Conservation (phyloP, 1,140 invertebrate genomes). For the Hestina assimilis region DNA sequence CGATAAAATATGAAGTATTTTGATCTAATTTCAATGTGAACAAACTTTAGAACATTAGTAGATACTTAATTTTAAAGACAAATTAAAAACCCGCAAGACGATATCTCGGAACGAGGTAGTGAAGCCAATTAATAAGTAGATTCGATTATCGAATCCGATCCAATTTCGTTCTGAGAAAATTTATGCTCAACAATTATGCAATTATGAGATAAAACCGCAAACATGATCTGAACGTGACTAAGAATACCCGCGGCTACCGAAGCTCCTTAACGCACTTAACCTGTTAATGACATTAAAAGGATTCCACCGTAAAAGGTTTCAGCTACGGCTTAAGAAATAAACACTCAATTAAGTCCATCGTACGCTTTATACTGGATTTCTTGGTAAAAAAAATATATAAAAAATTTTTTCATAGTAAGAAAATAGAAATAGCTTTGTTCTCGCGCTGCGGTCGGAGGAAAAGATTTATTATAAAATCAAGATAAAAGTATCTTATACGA, state of each 20-base stretch:
- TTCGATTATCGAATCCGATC: neutral
- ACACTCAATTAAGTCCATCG: constrained; percentile 8
- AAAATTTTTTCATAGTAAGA: neutral
- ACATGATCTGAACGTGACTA: constrained; percentile 21
- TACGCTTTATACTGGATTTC: neutral
- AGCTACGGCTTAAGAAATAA: constrained; percentile 28
- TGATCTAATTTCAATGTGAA: too few species aligned
- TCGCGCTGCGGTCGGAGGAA: too few species aligned
- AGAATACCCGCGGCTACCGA: constrained; percentile 20
- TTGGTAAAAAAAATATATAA: neutral
- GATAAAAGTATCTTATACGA: too few species aligned
- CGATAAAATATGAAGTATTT: too few species aligned
- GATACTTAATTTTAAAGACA: too few species aligned
- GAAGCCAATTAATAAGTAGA: neutral
- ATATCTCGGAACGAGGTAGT: neutral
- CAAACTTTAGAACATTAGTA: too few species aligned
- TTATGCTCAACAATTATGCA: constrained; percentile 17
- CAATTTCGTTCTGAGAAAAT: constrained; percentile 5
- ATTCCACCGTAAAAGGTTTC: constrained; percentile 44
- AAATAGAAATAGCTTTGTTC: neutral
- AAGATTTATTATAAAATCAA: too few species aligned
- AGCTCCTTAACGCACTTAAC: constrained; percentile 18
- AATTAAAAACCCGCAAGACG: neutral
- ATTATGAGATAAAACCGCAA: constrained; percentile 21
- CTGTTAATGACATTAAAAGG: constrained; percentile 36